Base-by-base conservation (phyloP, 2,797 vertebrate species). In the Etheostoma perlongum region DNA sequence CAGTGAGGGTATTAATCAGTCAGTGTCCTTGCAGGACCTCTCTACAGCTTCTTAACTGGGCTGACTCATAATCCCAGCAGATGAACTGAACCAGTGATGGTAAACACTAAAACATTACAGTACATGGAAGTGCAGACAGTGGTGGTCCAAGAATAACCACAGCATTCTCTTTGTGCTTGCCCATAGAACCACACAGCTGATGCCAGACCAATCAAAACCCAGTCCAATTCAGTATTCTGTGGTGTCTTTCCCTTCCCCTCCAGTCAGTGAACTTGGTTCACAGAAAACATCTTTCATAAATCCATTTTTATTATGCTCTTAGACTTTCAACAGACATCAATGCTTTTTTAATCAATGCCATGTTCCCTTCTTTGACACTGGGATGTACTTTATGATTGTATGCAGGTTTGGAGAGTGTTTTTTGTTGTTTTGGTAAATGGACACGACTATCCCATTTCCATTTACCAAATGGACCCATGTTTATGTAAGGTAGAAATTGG, bases 1-100 rank as follows among this genome's bases (percentile, higher is more conserved):
- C 84, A 83, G 74, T 5, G 54, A 71, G 83, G 79, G 59, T 64
- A 77, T 69, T 69, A 60, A 85, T 84, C 79, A 58, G 86, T 83
- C 74, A 9, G 79, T 91, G 94, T 94, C 93, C 94, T 93, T 67
- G 84, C 75, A 86, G 70, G 84, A 94, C 93, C 93, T 82, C 61
- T 76, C 46, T 25, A 0, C 74, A 72, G 79, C 82, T 76, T 67
- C 58, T 78, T 67, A 63, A 80, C 77, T 27, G 60, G 59, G 44
- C 58, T 89, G 85, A 89, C 82, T 92, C 84, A 85, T 66, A 83
- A 84, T 86, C 83, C 49, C 42, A 13, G 70, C 71, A 82, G 77
- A 91, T 83, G 79, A 90, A 85, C 71, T 72, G 75, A 85, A 77
- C 74, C 55, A 72, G 70, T 10, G 65, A 87, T 79, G 84, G 76